A percentile compares a stretch with the other conserved stretches of the same genome.
Evolutionary conservation across 2,797 vertebrate species (phyloP).

Genomic region (Hippopotamyrus pictus): DNA sequence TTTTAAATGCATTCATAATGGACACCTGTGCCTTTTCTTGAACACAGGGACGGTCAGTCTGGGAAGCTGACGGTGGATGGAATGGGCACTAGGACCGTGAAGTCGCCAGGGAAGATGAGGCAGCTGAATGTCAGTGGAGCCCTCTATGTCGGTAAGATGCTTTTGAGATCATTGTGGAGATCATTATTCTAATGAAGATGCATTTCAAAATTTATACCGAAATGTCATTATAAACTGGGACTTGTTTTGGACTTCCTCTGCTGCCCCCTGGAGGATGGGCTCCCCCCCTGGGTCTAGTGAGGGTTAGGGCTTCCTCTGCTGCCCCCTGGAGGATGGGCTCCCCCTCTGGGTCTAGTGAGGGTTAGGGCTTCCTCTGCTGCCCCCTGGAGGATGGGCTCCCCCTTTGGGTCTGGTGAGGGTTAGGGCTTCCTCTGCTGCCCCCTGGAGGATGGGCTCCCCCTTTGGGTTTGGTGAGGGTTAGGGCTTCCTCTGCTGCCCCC

Average conservation of each 20-base stretch:
- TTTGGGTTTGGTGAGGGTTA: not conserved
- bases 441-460: not conserved
- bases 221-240: not conserved
- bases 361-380: not conserved
- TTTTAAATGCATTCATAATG: not conserved
- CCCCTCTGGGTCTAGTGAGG: not conserved
- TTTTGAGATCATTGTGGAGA: not conserved
- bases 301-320: not conserved
- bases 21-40: not conserved
- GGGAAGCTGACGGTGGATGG: conserved; percentile 93
- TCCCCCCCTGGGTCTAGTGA: not conserved
- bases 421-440: not conserved
- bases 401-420: not conserved
- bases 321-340: not conserved
- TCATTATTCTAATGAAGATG: not conserved
- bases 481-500: not conserved
- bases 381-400: not conserved
- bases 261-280: too few species aligned
- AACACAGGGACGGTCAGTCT: conserved; percentile 77
- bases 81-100: conserved; percentile 83
- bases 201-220: not conserved
- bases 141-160: conserved; percentile 78
- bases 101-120: conserved; percentile 86
- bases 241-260: not conserved
- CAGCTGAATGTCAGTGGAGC: conserved; percentile 88